Conservation (phyloP, 2,797 vertebrate species). For the Darevskia nairensis region DNA sequence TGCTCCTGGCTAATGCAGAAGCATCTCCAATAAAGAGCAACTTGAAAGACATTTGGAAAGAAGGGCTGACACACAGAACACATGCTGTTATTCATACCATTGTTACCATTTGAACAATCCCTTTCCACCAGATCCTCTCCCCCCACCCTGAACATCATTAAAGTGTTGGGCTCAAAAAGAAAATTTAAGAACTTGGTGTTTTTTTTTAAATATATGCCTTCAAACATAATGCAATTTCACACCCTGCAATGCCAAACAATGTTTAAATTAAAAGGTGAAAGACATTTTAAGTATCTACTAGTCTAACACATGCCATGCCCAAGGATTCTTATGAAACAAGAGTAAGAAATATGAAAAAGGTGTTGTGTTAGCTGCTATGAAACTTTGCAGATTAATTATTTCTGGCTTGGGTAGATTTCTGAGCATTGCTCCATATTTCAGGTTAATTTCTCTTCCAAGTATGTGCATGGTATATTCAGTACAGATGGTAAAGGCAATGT, state of each 20-base stretch:
- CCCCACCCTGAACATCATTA: neutral
- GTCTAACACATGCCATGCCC: neutral
- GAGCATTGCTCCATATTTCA: slow-evolving; percentile 28
- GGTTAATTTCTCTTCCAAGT: slow-evolving; percentile 35
- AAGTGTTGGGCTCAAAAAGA: neutral
- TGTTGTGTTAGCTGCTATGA: slow-evolving; percentile 1
- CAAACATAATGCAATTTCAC: neutral
- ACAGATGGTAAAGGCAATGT: slow-evolving; percentile 53
- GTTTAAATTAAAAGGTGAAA: neutral
- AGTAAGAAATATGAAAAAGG: neutral
- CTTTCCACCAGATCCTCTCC: neutral
- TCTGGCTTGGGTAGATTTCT: slow-evolving; percentile 29
- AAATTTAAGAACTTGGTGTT: neutral
- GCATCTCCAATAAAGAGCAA: slow-evolving; percentile 18
- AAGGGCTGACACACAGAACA: neutral
- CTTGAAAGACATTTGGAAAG: slow-evolving; percentile 35
- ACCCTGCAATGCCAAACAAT: neutral
- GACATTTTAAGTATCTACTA: neutral
- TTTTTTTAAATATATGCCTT: neutral
- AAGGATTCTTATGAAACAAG: neutral
- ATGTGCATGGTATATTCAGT: slow-evolving; percentile 19
- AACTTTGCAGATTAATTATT: slow-evolving; percentile 12
- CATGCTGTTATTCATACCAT: neutral
- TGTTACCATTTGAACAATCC: neutral
- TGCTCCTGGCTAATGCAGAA: slow-evolving; percentile 49